Percentiles rank a stretch among this genome's conserved stretches.
Evolutionary conservation across 2,797 vertebrate genomes (phyloP).

Genomic region (Varecia variegata): DNA sequence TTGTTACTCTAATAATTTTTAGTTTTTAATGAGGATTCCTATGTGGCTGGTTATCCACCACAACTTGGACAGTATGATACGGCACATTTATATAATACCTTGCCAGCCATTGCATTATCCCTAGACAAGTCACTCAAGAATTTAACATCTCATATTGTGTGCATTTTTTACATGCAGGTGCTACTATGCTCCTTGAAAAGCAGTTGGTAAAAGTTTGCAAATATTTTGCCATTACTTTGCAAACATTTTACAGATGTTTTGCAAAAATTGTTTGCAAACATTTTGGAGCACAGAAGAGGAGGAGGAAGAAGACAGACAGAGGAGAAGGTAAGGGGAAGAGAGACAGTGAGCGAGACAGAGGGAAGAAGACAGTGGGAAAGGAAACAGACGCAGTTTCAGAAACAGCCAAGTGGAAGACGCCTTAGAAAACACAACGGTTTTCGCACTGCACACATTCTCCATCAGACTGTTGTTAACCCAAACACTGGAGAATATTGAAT

Average conservation of each 20-base stretch:
- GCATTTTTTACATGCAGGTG: background rate
- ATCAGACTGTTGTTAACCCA: background rate
- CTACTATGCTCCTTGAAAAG: background rate
- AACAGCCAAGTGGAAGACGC: fast-evolving
- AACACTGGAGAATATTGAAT: background rate
- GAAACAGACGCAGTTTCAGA: fast-evolving
- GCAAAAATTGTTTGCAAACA: background rate
- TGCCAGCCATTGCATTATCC: no score
- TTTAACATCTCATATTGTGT: background rate
- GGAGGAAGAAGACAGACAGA: background rate
- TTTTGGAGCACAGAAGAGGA: background rate
- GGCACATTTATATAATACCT: background rate
- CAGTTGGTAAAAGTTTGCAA: background rate
- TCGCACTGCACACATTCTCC: fast-evolving
- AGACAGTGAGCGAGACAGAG: fast-evolving
- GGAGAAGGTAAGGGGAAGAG: background rate
- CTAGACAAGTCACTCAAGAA: background rate
- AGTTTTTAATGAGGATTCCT: background rate
- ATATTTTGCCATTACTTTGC: background rate
- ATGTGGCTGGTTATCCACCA: fast-evolving
- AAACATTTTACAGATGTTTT: background rate
- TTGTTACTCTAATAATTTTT: background rate
- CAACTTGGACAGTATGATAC: background rate
- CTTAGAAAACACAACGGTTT: fast-evolving
- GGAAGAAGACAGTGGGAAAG: fast-evolving